Percentiles rank a stretch among this genome's conserved stretches.
These are phyloP conservation scores for Camptogramma bilineatum DNA, from an alignment of 2,888 invertebrate genomes.

Conservation along the genomic window DNA sequence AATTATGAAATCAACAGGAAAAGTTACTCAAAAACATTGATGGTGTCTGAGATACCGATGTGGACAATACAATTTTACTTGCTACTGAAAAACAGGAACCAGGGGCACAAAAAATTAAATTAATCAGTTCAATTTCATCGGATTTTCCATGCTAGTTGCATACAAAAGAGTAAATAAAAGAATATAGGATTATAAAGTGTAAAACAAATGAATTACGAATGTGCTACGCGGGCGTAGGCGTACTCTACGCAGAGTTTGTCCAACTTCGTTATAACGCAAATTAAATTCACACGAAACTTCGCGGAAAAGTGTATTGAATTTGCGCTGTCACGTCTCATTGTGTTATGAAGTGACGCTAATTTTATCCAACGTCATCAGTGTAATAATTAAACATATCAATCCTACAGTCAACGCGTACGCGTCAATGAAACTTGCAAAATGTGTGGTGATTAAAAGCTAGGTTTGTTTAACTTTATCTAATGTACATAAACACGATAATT, in stretches of 20 bases:
- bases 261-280: slow-evolving; percentile 63
- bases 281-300: slow-evolving; percentile 73
- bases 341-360: slow-evolving; percentile 70
- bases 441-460: slow-evolving; percentile 59
- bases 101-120: too few relatives aligned
- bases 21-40: too few relatives aligned
- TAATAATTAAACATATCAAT: slow-evolving; percentile 68
- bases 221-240: slow-evolving; percentile 57
- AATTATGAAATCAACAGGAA: too few relatives aligned
- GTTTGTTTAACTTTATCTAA: slow-evolving; percentile 46
- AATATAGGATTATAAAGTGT: slow-evolving; percentile 2
- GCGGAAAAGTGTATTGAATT: slow-evolving; percentile 70
- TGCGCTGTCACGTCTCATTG: slow-evolving; percentile 70
- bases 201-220: slow-evolving; percentile 44
- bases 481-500: slow-evolving; percentile 17
- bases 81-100: too few relatives aligned
- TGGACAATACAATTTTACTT: too few relatives aligned
- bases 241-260: slow-evolving; percentile 56
- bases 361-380: slow-evolving; percentile 68
- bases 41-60: too few relatives aligned
- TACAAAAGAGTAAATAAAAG: neutral
- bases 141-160: neutral
- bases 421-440: slow-evolving; percentile 65
- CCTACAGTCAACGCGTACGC: slow-evolving; percentile 53
- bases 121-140: neutral